These are phyloP conservation scores for Atta texana DNA, from an alignment of 1,140 invertebrate species.

Conservation along the genomic window DNA sequence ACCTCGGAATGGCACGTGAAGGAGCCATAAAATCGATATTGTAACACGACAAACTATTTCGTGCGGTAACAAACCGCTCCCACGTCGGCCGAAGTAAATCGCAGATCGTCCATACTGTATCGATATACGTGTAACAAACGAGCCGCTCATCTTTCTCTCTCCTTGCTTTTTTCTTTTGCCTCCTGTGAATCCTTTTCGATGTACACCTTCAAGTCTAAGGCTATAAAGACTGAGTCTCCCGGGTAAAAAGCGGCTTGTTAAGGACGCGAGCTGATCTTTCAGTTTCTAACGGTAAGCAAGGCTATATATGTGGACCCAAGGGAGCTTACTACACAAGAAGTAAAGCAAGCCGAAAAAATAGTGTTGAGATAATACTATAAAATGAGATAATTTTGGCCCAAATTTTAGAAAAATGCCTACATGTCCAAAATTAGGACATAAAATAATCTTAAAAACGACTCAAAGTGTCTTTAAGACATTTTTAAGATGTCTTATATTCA, in stretches of 20 bases:
- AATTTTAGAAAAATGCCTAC: no score
- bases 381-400: background rate
- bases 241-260: conserved; percentile 65
- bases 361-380: conserved; percentile 9
- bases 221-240: conserved; percentile 46
- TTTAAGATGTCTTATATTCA: no score
- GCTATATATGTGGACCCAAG: conserved; percentile 51
- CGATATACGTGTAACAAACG: conserved; percentile 67
- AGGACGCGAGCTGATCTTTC: background rate
- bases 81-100: conserved; percentile 56
- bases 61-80: conserved; percentile 58
- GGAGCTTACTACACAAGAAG: conserved; percentile 28
- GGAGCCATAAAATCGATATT: conserved; percentile 62
- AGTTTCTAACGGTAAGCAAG: conserved; percentile 24
- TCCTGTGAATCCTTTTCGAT: conserved; percentile 28
- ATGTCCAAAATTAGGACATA: no score
- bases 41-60: conserved; percentile 54
- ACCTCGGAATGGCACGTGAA: conserved; percentile 40
- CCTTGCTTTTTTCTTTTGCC: conserved; percentile 27
- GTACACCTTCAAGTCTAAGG: conserved; percentile 13
- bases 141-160: conserved; percentile 38
- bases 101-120: conserved; percentile 32
- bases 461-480: no score
- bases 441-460: no score
- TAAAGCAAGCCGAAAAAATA: conserved; percentile 17